Conservation (phyloP, 2,113 vertebrate species). For the Psilopogon haemacephalus region DNA sequence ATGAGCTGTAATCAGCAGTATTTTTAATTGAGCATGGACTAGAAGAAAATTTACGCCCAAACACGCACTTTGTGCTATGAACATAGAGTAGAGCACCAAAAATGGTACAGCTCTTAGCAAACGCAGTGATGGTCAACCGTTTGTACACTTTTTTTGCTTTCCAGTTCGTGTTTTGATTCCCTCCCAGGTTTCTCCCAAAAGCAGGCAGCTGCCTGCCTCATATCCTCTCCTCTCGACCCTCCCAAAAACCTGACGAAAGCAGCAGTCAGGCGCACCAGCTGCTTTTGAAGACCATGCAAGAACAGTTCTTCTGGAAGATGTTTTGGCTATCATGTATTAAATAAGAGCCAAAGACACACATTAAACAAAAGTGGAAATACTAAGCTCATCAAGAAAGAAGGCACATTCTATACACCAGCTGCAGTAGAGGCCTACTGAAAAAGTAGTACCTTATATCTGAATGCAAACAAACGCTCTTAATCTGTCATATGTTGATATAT, state of each 20-base stretch:
- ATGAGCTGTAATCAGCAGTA: not conserved
- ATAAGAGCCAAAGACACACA: not conserved
- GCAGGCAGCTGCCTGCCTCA: not conserved
- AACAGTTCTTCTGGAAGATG: not conserved
- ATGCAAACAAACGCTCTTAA: not conserved
- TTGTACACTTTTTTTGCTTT: rapidly evolving
- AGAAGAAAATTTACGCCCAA: not conserved
- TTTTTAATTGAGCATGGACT: not conserved
- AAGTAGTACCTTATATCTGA: not conserved
- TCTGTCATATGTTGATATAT: not conserved
- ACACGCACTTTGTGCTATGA: rapidly evolving
- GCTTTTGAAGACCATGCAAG: not conserved
- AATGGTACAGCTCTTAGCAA: rapidly evolving
- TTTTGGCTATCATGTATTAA: not conserved
- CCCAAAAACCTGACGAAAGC: rapidly evolving
- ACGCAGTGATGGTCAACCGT: rapidly evolving
- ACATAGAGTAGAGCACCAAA: not conserved
- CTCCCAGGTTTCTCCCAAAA: rapidly evolving
- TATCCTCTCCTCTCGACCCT: not conserved
- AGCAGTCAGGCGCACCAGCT: not conserved
- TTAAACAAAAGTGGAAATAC: not conserved
- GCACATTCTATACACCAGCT: not conserved
- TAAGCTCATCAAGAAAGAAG: not conserved
- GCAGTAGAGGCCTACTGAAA: not conserved
- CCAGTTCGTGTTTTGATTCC: rapidly evolving